Evolutionary conservation across 53 echinoderm and acorn worm genomes (phyloP).

Genomic region (Apostichopus leukothele): DNA sequence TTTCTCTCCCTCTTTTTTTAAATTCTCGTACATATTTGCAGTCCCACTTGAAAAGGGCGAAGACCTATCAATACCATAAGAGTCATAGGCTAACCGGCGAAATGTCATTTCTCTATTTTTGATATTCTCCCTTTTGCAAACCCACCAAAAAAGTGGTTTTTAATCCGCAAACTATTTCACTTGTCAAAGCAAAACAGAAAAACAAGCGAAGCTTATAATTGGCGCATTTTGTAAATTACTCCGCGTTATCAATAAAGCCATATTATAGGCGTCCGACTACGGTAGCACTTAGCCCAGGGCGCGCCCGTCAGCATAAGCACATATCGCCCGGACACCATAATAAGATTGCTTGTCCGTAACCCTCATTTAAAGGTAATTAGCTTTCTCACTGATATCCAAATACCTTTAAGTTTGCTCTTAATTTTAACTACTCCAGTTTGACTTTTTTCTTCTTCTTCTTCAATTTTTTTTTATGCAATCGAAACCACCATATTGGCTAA

Average conservation of each 20-base stretch:
- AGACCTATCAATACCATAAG: not conserved
- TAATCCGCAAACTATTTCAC: slow-evolving; percentile 41
- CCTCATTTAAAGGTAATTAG: slow-evolving; percentile 12
- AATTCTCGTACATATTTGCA: not conserved
- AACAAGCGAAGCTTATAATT: slow-evolving; percentile 38
- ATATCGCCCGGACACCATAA: slow-evolving; percentile 13
- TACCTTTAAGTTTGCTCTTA: slow-evolving; percentile 15
- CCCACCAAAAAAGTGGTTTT: not conserved
- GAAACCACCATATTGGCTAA: slow-evolving; percentile 27
- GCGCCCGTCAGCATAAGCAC: slow-evolving; percentile 11
- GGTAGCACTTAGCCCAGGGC: slow-evolving; percentile 23
- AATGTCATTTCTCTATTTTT: not conserved
- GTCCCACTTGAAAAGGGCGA: not conserved
- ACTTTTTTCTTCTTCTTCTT: not conserved
- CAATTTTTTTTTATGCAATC: not conserved
- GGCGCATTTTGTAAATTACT: slow-evolving; percentile 40
- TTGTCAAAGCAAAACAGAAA: slow-evolving; percentile 5
- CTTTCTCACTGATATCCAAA: slow-evolving; percentile 1
- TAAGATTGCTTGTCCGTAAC: slow-evolving; percentile 10
- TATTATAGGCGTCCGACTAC: not conserved
- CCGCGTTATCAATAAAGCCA: not conserved
- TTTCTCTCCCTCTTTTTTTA: not conserved
- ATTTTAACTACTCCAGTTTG: not conserved
- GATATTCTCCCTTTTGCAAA: not conserved
- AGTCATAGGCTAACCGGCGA: not conserved